phyloP scores from a whole-genome alignment of 2,888 invertebrate species.

The Cremastobaeus sp. region DNA sequence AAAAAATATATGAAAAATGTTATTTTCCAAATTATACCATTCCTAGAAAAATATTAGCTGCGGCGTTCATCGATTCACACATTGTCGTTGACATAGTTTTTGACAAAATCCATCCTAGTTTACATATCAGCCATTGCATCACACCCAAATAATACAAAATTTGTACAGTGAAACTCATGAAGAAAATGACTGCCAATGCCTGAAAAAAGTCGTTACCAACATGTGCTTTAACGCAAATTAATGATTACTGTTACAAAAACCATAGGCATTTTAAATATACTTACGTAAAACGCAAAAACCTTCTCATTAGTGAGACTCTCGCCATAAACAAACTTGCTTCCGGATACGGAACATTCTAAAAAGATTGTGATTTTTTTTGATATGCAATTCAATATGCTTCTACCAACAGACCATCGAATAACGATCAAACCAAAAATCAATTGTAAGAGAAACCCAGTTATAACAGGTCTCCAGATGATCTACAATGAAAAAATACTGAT shows the following conservation, averaged over 20 bases:
- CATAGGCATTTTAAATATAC: constrained; percentile 66
- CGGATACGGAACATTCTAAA: constrained; percentile 87
- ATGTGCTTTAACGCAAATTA: no score
- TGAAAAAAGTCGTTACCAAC: constrained; percentile 78
- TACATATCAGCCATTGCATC: constrained; percentile 91
- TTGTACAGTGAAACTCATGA: constrained; percentile 94
- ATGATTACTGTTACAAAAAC: neutral
- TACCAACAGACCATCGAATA: constrained; percentile 90
- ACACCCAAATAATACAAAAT: constrained; percentile 92
- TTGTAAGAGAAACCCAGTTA: constrained; percentile 90
- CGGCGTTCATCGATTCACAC: constrained; percentile 94
- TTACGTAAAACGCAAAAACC: constrained; percentile 92
- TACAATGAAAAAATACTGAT: constrained; percentile 68
- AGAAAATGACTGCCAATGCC: constrained; percentile 93
- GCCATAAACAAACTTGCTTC: constrained; percentile 92
- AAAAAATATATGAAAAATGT: neutral
- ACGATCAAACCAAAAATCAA: constrained; percentile 90
- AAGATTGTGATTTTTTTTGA: constrained; percentile 87
- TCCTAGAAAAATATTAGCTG: constrained; percentile 96
- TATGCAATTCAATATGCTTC: constrained; percentile 84
- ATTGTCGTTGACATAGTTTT: constrained; percentile 90
- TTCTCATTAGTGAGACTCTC: constrained; percentile 81
- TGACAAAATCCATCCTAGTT: constrained; percentile 88
- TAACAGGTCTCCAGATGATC: constrained; percentile 89
- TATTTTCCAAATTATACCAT: constrained; percentile 84